Base-by-base conservation (phyloP, 2,113 vertebrate genomes). In the Balaeniceps rex region DNA sequence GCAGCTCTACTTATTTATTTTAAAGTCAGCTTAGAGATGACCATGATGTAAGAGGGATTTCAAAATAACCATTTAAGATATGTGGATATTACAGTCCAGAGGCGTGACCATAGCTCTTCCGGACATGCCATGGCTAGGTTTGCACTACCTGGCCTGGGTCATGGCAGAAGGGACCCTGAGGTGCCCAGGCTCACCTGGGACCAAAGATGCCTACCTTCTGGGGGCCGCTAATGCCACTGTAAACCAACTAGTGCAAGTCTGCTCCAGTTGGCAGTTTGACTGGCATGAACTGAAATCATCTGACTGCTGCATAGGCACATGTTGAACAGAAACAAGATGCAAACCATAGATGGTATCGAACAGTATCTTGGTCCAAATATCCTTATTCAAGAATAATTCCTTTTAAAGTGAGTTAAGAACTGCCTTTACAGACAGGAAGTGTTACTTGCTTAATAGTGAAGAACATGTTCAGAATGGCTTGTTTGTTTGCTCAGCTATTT, bases 401-500 rank as follows among this genome's bases (percentile, higher is more conserved):
- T 87, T 52, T 55, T 47, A 36, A 75, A 76, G 52, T 65, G 19
- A 69, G 21, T 66, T 44, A 47, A 75, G 29, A 77, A 74, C 40
- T 90, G 23, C 36, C 14, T 76, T 87, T 80, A 72, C 84, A 61
- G 42, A 52, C 54, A 63, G 74, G 89, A 97, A 79, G 22, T 17
- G 14, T 85, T 42, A 85, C 31, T 94, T 95, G 60, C 80, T 87
- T 83, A 75, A 46, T 34, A 82, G 29, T 26, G 76, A 87, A 70
- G 42, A 83, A 76, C 42, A 19, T 51, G n/a, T 87, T 93, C 70
- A 70, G 68, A 89, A 55, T 0, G 0, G 17, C 34, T 82, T 87
- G 26, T 52, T 93, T 92, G 77, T 79, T 94, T 93, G 84, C 77
- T 93, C 49, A 93, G 74, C 70, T 42, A 68, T 63, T 93, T 93